Conservation (phyloP, 2,113 vertebrate species). For the Pteronura brasiliensis region DNA sequence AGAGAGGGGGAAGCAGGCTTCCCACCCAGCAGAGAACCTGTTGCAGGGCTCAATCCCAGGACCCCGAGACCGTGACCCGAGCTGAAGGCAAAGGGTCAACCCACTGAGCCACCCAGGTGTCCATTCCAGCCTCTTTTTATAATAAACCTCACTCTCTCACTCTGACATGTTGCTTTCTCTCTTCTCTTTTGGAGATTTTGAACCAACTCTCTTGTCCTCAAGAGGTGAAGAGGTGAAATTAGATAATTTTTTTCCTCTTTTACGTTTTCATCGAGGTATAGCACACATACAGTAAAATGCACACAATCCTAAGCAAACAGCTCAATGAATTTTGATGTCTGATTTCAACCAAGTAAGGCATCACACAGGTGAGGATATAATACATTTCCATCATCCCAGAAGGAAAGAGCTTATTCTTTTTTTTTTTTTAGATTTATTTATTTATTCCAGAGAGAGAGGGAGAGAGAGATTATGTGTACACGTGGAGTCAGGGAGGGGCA, state of each 20-base stretch:
- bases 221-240: background rate
- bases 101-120: too few relatives aligned
- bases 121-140: background rate
- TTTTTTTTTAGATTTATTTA: background rate
- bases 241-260: background rate
- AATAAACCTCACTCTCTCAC: background rate
- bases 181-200: background rate
- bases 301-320: background rate
- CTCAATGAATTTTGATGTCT: background rate
- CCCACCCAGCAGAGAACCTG: too few relatives aligned
- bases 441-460: background rate
- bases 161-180: background rate
- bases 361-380: background rate
- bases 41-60: too few relatives aligned
- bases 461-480: too few relatives aligned
- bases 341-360: background rate
- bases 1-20: too few relatives aligned
- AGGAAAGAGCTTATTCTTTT: background rate
- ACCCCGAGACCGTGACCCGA: too few relatives aligned
- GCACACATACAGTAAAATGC: background rate
- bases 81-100: too few relatives aligned
- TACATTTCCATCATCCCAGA: background rate
- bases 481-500: rapidly evolving
- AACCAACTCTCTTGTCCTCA: background rate
- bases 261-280: background rate